These are phyloP conservation scores for Octodon degus DNA, from an alignment of 2,113 vertebrate species.

Conservation along the genomic window DNA sequence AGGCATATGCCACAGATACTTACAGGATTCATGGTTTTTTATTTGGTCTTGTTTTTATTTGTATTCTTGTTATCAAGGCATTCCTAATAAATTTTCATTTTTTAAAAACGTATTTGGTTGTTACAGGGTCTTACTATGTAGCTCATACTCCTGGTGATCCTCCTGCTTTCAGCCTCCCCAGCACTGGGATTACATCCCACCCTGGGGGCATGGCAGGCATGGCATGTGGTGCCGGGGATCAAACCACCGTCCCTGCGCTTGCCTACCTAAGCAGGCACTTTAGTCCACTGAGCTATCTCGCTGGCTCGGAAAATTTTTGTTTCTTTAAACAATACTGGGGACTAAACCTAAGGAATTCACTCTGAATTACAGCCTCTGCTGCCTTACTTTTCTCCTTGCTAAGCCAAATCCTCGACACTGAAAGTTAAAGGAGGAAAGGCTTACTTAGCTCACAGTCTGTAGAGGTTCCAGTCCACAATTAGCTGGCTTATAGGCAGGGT, in stretches of 20 bases:
- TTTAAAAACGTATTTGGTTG: background rate
- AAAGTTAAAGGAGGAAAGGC: background rate
- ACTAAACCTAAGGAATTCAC: background rate
- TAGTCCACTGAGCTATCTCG: too few species aligned
- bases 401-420: background rate
- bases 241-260: too few species aligned
- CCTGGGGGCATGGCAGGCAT: too few species aligned
- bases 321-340: background rate
- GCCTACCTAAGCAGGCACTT: too few species aligned
- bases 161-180: background rate
- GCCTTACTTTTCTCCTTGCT: background rate
- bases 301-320: background rate
- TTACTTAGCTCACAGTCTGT: background rate
- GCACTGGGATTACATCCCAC: background rate
- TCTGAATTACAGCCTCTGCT: background rate
- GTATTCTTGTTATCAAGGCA: background rate
- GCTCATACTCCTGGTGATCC: too few species aligned
- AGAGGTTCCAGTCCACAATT: background rate
- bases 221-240: too few species aligned
- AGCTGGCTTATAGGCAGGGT: background rate
- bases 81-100: background rate
- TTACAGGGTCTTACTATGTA: too few species aligned
- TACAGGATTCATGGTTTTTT: background rate
- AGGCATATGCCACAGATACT: background rate
- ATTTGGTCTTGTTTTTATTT: background rate